phyloP scores from a whole-genome alignment of 2,888 invertebrate genomes.

The Syritta pipiens region DNA sequence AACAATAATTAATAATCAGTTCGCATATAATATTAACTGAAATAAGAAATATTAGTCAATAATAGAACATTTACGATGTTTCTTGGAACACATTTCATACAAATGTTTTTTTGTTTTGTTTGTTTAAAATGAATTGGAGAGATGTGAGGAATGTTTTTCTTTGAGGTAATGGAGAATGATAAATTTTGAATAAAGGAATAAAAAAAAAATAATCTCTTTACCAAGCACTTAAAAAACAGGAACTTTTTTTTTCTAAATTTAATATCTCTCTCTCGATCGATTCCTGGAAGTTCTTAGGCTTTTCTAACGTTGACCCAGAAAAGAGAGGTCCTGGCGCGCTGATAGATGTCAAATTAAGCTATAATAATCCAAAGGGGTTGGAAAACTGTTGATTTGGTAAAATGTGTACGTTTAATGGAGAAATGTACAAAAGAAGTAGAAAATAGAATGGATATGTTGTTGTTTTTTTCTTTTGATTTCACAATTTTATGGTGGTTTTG shows the following conservation, averaged over 20 bases:
- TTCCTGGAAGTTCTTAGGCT: too few species aligned
- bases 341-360: conserved; percentile 58
- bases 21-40: neutral
- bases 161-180: conserved; percentile 5
- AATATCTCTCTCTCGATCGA: conserved; percentile 23
- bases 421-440: conserved; percentile 38
- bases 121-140: conserved; percentile 9
- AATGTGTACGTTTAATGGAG: conserved; percentile 50
- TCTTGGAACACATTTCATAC: conserved; percentile 1
- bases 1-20: neutral
- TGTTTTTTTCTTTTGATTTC: conserved; percentile 3
- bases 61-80: neutral
- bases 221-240: conserved; percentile 46
- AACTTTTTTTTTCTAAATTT: conserved; percentile 47
- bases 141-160: conserved; percentile 37
- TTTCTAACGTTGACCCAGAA: conserved; percentile 64
- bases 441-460: conserved; percentile 13
- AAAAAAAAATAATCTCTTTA: conserved; percentile 26
- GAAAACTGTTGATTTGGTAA: conserved; percentile 64
- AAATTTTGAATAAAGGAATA: conserved; percentile 17
- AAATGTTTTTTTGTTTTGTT: neutral
- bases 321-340: conserved; percentile 21
- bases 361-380: conserved; percentile 68
- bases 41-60: neutral
- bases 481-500: conserved; percentile 6